Conservation (phyloP, 1,140 invertebrate species). For the Brachionus paranguensis region DNA sequence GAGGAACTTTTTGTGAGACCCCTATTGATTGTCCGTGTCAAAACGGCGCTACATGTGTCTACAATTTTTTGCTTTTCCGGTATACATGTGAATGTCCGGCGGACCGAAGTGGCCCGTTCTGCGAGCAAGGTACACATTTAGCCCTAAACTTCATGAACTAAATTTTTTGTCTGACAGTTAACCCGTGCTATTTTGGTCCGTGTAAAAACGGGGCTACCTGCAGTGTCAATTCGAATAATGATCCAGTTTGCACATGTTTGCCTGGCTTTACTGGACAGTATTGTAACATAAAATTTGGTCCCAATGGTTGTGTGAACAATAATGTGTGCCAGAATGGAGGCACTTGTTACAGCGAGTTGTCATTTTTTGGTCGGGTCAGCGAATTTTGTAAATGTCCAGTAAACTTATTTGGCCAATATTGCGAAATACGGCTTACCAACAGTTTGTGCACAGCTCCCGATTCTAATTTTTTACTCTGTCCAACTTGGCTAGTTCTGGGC, state of each 20-base stretch:
- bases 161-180: background rate
- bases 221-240: background rate
- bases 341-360: background rate
- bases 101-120: background rate
- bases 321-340: background rate
- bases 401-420: conserved; percentile 32
- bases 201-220: conserved; percentile 20
- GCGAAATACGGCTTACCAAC: conserved; percentile 7
- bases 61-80: background rate
- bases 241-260: conserved; percentile 26
- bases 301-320: conserved; percentile 17
- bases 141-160: background rate
- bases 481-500: conserved; percentile 9
- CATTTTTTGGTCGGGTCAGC: background rate
- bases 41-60: conserved; percentile 21
- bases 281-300: conserved; percentile 7
- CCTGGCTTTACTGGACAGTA: conserved; percentile 10
- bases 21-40: background rate
- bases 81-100: background rate
- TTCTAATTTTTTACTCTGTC: conserved; percentile 20
- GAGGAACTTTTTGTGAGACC: background rate
- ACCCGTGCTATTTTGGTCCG: conserved; percentile 3
- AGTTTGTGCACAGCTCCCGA: background rate
- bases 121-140: background rate
- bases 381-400: conserved; percentile 34